These are phyloP conservation scores for Tenebrio molitor DNA, from an alignment of 1,140 invertebrate species.

Conservation along the genomic window DNA sequence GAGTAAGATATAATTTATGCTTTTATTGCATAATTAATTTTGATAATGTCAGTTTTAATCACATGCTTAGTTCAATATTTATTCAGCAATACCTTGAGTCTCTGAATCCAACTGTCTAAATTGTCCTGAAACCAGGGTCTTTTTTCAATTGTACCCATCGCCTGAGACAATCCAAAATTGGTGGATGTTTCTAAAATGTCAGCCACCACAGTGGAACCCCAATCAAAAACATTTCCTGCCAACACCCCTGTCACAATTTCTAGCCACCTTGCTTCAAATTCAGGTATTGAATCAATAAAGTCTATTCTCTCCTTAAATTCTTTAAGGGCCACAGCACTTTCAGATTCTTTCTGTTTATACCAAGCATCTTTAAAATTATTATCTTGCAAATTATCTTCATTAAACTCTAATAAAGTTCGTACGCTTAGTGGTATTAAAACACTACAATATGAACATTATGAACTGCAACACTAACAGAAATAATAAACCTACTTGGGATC, in stretches of 20 bases:
- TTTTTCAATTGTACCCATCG: constrained; percentile 79
- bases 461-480: no score
- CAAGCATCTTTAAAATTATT: constrained; percentile 96
- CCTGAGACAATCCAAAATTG: constrained; percentile 86
- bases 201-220: constrained; percentile 92
- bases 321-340: constrained; percentile 72
- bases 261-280: constrained; percentile 71
- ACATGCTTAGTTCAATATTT: neutral
- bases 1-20: constrained; percentile 9
- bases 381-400: constrained; percentile 91
- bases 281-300: constrained; percentile 71
- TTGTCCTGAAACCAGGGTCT: constrained; percentile 93
- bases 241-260: constrained; percentile 74
- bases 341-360: constrained; percentile 77
- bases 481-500: constrained; percentile 82
- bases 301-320: constrained; percentile 69
- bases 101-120: constrained; percentile 86
- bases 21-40: neutral
- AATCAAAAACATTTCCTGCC: constrained; percentile 95
- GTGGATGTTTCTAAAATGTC: constrained; percentile 81
- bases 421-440: constrained; percentile 89
- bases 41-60: neutral
- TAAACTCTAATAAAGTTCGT: constrained; percentile 89
- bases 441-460: no score
- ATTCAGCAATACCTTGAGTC: constrained; percentile 75